A percentile compares a stretch with the other conserved stretches of the same genome.
phyloP scores from a whole-genome alignment of 2,888 invertebrate species.

The Drosophila greeni region DNA sequence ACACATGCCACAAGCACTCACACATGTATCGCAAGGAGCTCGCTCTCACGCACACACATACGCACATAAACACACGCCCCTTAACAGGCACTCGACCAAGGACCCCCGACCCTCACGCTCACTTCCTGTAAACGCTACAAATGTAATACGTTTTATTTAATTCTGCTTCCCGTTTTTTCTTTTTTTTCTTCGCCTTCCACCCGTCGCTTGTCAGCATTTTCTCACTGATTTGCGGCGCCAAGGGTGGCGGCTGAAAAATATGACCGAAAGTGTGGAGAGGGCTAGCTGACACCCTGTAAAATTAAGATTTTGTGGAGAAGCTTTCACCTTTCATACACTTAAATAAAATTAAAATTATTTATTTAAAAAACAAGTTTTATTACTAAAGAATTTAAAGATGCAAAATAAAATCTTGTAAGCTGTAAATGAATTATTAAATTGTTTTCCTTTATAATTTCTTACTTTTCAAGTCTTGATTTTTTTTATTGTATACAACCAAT shows the following conservation, averaged over 20 bases:
- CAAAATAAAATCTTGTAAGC: background rate
- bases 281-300: conserved; percentile 27
- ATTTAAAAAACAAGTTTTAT: background rate
- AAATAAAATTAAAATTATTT: background rate
- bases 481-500: background rate
- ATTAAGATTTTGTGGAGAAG: background rate
- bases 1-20: conserved; percentile 41
- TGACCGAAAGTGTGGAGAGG: conserved; percentile 30
- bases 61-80: conserved; percentile 42
- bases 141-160: conserved; percentile 73
- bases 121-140: conserved; percentile 59
- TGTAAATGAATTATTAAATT: background rate
- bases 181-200: conserved; percentile 29
- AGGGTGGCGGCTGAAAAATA: conserved; percentile 57
- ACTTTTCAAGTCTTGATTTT: too few species aligned
- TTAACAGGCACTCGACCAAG: conserved; percentile 34
- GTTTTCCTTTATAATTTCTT: background rate
- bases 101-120: conserved; percentile 27
- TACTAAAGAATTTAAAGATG: background rate
- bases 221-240: conserved; percentile 62
- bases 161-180: conserved; percentile 50
- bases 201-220: conserved; percentile 69
- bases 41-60: conserved; percentile 19
- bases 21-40: conserved; percentile 18
- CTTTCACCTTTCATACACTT: background rate